Conservation (phyloP, 1,140 invertebrate genomes). For the Drosophila mauritiana region DNA sequence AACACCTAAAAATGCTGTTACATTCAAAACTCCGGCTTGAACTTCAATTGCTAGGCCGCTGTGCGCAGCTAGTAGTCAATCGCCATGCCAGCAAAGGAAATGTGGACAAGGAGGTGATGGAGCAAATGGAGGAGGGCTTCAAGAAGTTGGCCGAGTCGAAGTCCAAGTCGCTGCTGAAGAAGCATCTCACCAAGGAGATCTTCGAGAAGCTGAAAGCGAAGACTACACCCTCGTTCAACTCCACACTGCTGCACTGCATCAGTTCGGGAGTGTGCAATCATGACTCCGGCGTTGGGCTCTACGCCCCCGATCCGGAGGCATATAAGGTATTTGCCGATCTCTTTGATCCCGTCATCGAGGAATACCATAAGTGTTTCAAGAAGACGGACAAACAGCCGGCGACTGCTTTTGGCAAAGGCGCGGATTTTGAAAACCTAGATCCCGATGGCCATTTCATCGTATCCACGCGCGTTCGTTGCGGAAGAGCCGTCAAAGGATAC, state of each 20-base stretch:
- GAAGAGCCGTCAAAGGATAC: conserved; percentile 94
- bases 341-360: conserved; percentile 98
- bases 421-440: conserved; percentile 95
- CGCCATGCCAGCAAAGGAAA: not conserved
- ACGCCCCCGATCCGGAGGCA: conserved; percentile 96
- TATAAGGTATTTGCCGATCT: conserved; percentile 95
- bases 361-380: conserved; percentile 96
- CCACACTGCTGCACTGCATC: conserved; percentile 94
- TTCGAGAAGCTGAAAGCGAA: conserved; percentile 94
- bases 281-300: conserved; percentile 96
- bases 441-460: conserved; percentile 94
- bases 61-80: not conserved
- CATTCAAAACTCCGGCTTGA: not conserved
- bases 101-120: conserved; percentile 87
- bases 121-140: conserved; percentile 94
- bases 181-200: conserved; percentile 94
- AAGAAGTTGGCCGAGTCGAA: conserved; percentile 92
- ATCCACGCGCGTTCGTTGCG: conserved; percentile 97
- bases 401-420: conserved; percentile 95
- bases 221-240: conserved; percentile 93
- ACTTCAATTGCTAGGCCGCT: not conserved
- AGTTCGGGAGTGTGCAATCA: conserved; percentile 95
- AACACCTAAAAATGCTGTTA: conserved; percentile 16
- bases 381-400: conserved; percentile 95
- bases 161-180: conserved; percentile 97